Evolutionary conservation across 2,888 invertebrate genomes (phyloP).

Genomic region (Dicyrtomina minuta): DNA sequence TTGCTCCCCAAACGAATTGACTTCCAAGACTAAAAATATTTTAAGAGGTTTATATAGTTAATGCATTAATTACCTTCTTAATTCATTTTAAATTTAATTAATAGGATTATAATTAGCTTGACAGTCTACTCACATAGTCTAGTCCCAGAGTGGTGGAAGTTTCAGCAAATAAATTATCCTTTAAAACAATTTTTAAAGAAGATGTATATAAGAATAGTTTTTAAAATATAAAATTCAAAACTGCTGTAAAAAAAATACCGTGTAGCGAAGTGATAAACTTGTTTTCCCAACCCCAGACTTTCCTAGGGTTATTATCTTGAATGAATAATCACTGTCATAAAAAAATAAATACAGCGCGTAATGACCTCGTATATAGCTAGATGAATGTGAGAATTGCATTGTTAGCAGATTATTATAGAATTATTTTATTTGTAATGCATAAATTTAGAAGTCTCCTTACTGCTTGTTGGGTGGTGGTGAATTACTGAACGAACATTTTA

Average conservation of each 20-base stretch:
- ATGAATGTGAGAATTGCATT: no score
- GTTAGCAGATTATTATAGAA: no score
- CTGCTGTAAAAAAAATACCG: background rate
- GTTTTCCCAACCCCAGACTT: constrained; percentile 18
- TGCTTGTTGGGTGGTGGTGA: constrained; percentile 20
- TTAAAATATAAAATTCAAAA: background rate
- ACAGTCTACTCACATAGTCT: constrained; percentile 23
- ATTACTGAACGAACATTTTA: background rate
- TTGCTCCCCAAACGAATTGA: constrained; percentile 18
- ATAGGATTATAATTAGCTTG: no score
- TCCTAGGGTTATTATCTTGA: constrained; percentile 18
- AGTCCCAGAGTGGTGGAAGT: constrained; percentile 10
- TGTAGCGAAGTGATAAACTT: constrained; percentile 10
- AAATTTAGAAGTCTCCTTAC: background rate
- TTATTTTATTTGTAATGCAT: background rate
- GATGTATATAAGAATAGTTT: background rate
- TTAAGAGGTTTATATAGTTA: background rate
- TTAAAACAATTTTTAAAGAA: background rate
- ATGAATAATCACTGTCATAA: constrained; percentile 19
- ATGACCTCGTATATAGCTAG: no score
- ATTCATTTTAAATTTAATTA: background rate
- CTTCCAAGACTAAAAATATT: constrained; percentile 14
- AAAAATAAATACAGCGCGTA: background rate
- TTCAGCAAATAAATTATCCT: constrained; percentile 7
- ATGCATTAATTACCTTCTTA: background rate